Conservation (phyloP, 1,140 invertebrate genomes). For the Papilio aristodemus region DNA sequence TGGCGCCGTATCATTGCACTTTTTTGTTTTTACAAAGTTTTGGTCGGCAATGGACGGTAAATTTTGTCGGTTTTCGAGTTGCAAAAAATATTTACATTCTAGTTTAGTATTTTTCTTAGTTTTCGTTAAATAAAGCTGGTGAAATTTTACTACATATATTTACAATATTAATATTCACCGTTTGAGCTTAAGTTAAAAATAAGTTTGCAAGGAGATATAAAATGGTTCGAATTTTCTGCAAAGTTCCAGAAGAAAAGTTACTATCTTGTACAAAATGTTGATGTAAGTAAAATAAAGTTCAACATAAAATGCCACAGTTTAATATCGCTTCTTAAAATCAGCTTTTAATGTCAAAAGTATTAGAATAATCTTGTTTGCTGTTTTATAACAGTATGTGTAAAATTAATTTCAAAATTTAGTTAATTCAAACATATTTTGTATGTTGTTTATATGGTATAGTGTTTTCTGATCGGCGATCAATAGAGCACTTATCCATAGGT, state of each 20-base stretch:
- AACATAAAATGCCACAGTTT: background rate
- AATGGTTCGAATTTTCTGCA: conserved; percentile 5
- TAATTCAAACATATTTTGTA: too few relatives aligned
- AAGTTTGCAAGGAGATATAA: conserved; percentile 10
- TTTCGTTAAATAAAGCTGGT: background rate
- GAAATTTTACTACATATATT: background rate
- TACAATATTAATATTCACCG: background rate
- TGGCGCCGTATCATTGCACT: background rate
- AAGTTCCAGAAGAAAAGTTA: conserved; percentile 19
- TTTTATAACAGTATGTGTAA: background rate
- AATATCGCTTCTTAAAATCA: background rate
- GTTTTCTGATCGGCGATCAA: too few relatives aligned
- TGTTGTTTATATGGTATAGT: too few relatives aligned
- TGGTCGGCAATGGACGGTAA: background rate
- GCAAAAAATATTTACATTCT: conserved; percentile 27
- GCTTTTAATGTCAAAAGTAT: background rate
- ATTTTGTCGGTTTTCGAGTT: conserved; percentile 39
- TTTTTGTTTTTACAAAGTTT: background rate
- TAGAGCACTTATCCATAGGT: too few relatives aligned
- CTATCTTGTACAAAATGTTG: conserved; percentile 18
- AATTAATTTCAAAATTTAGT: too few relatives aligned
- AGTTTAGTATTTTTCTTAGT: background rate
- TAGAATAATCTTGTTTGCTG: background rate
- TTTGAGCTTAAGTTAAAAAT: conserved; percentile 2
- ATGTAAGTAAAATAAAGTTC: conserved; percentile 13